phyloP scores from a whole-genome alignment of 2,888 invertebrate species.

The Drosophila kanekoi region DNA sequence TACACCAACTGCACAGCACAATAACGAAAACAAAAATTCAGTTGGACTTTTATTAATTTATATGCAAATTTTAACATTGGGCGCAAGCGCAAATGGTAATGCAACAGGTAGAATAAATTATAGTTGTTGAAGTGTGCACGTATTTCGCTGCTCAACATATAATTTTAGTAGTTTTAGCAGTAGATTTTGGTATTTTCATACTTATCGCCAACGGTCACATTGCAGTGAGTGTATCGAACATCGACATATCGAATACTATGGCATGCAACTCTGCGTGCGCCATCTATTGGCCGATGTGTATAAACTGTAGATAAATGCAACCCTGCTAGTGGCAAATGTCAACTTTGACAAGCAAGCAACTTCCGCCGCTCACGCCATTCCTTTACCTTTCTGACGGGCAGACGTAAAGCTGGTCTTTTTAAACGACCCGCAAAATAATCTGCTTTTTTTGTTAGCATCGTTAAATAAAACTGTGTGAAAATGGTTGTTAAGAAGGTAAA shows the following conservation, averaged over 20 bases:
- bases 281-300: slow-evolving; percentile 20
- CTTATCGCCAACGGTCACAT: background rate
- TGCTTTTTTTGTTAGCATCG: slow-evolving; percentile 83
- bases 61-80: slow-evolving; percentile 55
- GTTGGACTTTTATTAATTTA: slow-evolving; percentile 51
- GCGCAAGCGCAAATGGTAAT: slow-evolving; percentile 69
- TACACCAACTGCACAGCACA: slow-evolving; percentile 19
- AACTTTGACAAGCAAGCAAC: slow-evolving; percentile 61
- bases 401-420: slow-evolving; percentile 83
- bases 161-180: background rate
- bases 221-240: background rate
- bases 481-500: slow-evolving; percentile 86
- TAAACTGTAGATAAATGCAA: slow-evolving; percentile 41
- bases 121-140: slow-evolving; percentile 44
- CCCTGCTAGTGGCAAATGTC: slow-evolving; percentile 49
- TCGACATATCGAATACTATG: slow-evolving; percentile 27
- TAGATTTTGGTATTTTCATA: slow-evolving; percentile 1
- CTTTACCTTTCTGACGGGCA: slow-evolving; percentile 85
- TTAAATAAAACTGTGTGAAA: slow-evolving; percentile 75
- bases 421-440: slow-evolving; percentile 80
- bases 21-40: slow-evolving; percentile 11
- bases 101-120: slow-evolving; percentile 57
- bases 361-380: slow-evolving; percentile 82
- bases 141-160: slow-evolving; percentile 18
- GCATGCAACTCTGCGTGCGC: slow-evolving; percentile 35